Evolutionary conservation across 2,113 vertebrate genomes (phyloP).

Genomic region (Scytalopus superciliaris): DNA sequence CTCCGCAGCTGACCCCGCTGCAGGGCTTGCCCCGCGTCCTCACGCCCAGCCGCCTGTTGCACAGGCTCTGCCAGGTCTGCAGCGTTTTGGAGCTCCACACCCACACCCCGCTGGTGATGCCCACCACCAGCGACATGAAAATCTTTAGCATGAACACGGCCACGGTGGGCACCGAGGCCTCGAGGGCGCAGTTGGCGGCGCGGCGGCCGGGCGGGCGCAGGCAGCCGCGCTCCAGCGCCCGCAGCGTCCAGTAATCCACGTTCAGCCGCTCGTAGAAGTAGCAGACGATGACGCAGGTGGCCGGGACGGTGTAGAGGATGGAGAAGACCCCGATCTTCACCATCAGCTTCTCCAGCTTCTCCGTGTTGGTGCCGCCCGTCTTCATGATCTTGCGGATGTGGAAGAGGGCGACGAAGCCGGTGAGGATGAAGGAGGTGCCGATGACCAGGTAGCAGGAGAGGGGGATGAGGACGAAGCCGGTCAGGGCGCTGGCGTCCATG

Average conservation of each 20-base stretch:
- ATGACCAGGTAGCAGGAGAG: conserved; percentile 93
- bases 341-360: conserved; percentile 99
- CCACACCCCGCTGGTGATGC: conserved; percentile 98
- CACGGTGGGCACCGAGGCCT: conserved; percentile 89
- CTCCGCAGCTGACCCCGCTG: conserved; percentile 82
- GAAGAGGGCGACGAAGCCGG: conserved; percentile 95
- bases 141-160: conserved; percentile 99
- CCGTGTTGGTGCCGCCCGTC: conserved; percentile 94
- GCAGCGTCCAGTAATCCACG: conserved; percentile 91
- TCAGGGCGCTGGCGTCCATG: conserved; percentile 86
- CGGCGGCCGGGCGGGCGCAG: conserved; percentile 70
- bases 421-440: conserved; percentile 96
- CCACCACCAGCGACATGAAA: conserved; percentile 98
- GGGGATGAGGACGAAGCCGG: conserved; percentile 91
- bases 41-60: conserved; percentile 85
- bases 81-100: conserved; percentile 99
- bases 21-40: conserved; percentile 90
- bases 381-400: conserved; percentile 98
- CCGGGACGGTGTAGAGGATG: conserved; percentile 95
- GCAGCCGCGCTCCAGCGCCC: conserved; percentile 84
- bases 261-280: conserved; percentile 96
- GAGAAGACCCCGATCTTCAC: conserved; percentile 97
- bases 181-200: conserved; percentile 85
- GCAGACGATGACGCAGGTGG: conserved; percentile 96
- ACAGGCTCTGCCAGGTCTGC: conserved; percentile 96